phyloP scores from a whole-genome alignment of 37 sponge, comb jelly and placozoan genomes.

The Chondrosia reniformis region DNA sequence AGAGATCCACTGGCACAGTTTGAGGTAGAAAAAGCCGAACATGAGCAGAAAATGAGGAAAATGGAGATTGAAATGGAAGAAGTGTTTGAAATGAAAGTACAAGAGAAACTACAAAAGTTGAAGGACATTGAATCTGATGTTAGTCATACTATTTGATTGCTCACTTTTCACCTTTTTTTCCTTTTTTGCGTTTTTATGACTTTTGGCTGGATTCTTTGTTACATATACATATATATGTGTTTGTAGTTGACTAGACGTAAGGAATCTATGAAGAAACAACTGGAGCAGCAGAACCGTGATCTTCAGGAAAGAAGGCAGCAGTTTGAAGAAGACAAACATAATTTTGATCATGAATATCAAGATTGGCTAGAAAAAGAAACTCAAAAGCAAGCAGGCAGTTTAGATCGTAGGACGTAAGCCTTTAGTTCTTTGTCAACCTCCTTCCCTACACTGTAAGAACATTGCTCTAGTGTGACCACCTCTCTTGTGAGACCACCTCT shows the following conservation, averaged over 20 bases:
- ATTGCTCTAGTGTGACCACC: no score
- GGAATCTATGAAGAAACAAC: conserved; percentile 72
- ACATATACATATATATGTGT: not conserved
- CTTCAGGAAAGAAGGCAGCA: conserved; percentile 73
- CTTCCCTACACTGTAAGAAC: no score
- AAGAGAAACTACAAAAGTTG: conserved; percentile 93
- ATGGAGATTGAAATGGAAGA: conserved; percentile 98
- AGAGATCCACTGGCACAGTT: conserved; percentile 97
- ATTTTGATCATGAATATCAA: conserved; percentile 86
- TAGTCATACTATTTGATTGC: no score
- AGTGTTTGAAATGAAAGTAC: conserved; percentile 94
- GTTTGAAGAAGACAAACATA: conserved; percentile 85
- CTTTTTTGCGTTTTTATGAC: no score
- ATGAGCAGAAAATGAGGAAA: conserved; percentile 87
- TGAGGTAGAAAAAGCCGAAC: conserved; percentile 95
- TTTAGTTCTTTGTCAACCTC: no score
- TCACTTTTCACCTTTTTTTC: no score
- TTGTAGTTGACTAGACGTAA: conserved; percentile 83
- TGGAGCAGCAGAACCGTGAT: conserved; percentile 84
- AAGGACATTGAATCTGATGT: conserved; percentile 94
- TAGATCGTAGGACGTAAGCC: not conserved
- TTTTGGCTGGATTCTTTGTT: no score
- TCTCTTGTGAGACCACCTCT: no score
- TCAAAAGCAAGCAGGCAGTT: conserved; percentile 12
- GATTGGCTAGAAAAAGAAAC: conserved; percentile 60